Conservation (phyloP, 2,797 vertebrate species). For the Serranus cabrilla region DNA sequence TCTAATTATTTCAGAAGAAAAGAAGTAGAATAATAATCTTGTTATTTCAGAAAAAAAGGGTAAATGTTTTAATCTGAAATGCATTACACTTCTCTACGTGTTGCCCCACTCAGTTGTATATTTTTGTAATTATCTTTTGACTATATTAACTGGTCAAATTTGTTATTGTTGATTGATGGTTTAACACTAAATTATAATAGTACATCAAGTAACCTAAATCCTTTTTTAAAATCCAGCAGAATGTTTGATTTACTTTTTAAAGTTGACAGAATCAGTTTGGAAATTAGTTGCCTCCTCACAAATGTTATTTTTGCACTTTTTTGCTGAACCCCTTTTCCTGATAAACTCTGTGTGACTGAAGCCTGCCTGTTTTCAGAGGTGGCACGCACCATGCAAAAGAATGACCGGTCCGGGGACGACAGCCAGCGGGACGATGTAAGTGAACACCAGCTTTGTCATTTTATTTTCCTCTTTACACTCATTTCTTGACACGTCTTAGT, state of each 20-base stretch:
- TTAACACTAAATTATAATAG: no score
- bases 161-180: no score
- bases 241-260: slow-evolving; percentile 9
- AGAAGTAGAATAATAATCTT: no score
- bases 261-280: slow-evolving; percentile 1
- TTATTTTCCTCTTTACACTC: background rate
- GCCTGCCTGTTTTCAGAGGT: slow-evolving; percentile 59
- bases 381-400: slow-evolving; percentile 80
- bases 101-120: no score
- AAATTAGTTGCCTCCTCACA: background rate
- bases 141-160: no score
- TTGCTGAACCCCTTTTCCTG: slow-evolving; percentile 8
- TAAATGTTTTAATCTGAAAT: no score
- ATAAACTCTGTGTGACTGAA: slow-evolving; percentile 50
- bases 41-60: no score
- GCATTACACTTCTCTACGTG: no score
- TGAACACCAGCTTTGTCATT: slow-evolving; percentile 11
- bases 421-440: slow-evolving; percentile 76
- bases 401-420: slow-evolving; percentile 77
- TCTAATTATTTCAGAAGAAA: no score
- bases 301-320: slow-evolving; percentile 10
- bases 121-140: no score
- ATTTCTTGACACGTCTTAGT: background rate
- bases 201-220: background rate
- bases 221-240: background rate